A percentile compares a stretch with the other conserved stretches of the same genome.
Conservation (phyloP, 92 coral and sea anemone genomes). For the Porites rus region DNA sequence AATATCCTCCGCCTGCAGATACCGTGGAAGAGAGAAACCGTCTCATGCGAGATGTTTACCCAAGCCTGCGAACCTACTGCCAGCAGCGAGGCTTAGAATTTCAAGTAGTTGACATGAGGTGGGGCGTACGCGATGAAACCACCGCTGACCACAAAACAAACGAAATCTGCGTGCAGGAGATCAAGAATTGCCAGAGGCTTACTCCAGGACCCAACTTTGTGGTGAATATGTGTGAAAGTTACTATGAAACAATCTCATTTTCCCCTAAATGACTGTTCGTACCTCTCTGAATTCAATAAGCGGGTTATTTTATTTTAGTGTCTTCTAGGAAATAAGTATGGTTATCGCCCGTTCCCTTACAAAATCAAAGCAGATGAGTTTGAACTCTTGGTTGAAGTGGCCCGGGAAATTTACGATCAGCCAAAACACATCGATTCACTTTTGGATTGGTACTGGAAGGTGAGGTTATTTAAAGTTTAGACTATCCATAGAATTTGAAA, state of each 20-base stretch:
- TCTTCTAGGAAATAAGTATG: slow-evolving; percentile 86
- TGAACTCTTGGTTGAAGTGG: slow-evolving; percentile 73
- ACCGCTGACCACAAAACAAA: slow-evolving; percentile 93
- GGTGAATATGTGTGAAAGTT: slow-evolving; percentile 35
- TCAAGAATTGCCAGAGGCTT: slow-evolving; percentile 82
- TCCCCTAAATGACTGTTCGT: no score
- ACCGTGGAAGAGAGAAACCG: slow-evolving; percentile 86
- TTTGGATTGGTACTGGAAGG: slow-evolving; percentile 82
- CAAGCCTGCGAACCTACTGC: slow-evolving; percentile 84
- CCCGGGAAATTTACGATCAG: slow-evolving; percentile 59
- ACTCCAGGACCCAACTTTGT: slow-evolving; percentile 91
- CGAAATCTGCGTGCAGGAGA: slow-evolving; percentile 84
- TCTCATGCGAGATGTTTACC: slow-evolving; percentile 89
- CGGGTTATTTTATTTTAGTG: slow-evolving; percentile 48
- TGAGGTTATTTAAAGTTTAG: slow-evolving; percentile 3
- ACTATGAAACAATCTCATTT: neutral
- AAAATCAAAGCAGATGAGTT: slow-evolving; percentile 78
- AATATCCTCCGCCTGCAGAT: slow-evolving; percentile 37
- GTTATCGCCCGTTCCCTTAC: slow-evolving; percentile 90
- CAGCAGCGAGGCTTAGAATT: slow-evolving; percentile 90
- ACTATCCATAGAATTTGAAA: no score
- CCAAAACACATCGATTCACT: slow-evolving; percentile 63
- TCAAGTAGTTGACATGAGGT: slow-evolving; percentile 94
- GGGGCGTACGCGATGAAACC: slow-evolving; percentile 93
- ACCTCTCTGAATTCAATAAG: neutral